phyloP scores from a whole-genome alignment of 2,113 vertebrate genomes.

The Gymnorhina tibicen region DNA sequence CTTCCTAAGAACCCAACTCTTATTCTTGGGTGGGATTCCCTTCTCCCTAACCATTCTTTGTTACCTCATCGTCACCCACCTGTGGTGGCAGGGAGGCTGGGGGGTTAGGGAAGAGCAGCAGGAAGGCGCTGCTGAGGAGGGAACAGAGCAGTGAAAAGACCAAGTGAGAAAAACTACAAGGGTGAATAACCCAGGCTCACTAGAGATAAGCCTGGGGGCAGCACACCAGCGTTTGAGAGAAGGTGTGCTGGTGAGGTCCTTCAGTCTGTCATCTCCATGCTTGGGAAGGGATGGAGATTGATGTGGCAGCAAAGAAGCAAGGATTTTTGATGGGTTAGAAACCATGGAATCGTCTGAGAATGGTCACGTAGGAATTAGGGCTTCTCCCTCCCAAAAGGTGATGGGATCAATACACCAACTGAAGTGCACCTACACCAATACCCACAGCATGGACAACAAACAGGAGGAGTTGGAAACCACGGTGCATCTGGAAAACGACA shows the following conservation, averaged over 20 bases:
- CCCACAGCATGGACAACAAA: not conserved
- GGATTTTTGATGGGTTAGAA: not conserved
- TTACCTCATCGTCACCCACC: not conserved
- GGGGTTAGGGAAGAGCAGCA: not conserved
- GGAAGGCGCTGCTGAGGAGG: not conserved
- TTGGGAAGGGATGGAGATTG: not conserved
- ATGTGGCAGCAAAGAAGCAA: not conserved
- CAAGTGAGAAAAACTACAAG: not conserved
- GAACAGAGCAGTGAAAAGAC: not conserved
- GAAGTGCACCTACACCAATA: not conserved
- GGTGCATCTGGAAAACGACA: not conserved
- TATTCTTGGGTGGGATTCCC: not conserved
- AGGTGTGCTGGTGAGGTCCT: not conserved
- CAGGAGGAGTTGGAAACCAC: not conserved
- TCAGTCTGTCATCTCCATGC: not conserved
- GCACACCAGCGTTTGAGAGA: rapidly evolving
- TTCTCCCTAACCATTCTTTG: not conserved
- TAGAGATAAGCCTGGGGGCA: not conserved
- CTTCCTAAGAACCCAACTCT: not conserved
- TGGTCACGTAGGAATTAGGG: not conserved
- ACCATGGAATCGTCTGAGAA: not conserved
- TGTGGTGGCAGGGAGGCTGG: not conserved
- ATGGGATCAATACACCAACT: not conserved
- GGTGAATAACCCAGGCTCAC: not conserved
- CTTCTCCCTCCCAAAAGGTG: not conserved